Base-by-base conservation (phyloP, 2,888 invertebrate genomes). In the Platypus cylindrus region DNA sequence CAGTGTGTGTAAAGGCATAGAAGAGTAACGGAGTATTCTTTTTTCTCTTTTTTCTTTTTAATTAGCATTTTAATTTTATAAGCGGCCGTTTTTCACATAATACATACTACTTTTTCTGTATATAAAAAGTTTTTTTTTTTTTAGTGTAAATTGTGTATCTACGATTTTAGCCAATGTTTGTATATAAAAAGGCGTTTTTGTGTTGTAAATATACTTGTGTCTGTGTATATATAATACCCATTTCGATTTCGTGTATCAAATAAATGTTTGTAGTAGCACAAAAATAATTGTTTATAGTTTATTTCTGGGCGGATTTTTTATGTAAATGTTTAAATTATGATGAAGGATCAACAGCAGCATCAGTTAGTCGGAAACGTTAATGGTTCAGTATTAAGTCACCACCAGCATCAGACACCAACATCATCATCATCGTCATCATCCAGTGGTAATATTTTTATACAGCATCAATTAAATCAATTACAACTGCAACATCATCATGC, bases 181-280 rank as follows among this genome's bases (percentile, higher is more conserved):
- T 59, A 56, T 58, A 57, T 55, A 56, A 50, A 53, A 49, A 50
- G 49, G 17, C n/a, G 31, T 27, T 14, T 17, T 25, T 20, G 35
- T 25, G 25, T 29, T 31, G 41, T 39, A 41, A 56, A 53, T 58
- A 58, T 56, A 57, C 57, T 56, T 17, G 56, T 58, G 57, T 58
- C 55, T 56, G 50, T 57, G 58, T 59, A 58, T 38, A 40, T 36
- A 40, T 58, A 58, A 55, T 55, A 51, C 52, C 53, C 51, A 52
- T 54, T 53, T 54, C n/a, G 14, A 15, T 9, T n/a, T 3, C 56
- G 54, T 54, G 58, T 58, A 58, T 59, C 58, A 57, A 59, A 59
- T 60, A 57, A 58, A 59, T 59, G 59, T 60, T 59, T 59, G 59
- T 58, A 55, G n/a, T n/a, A n/a, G 56, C 59, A 56, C 56, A 55